Conservation (phyloP, 2,797 vertebrate species). For the Anolis apletophallus region DNA sequence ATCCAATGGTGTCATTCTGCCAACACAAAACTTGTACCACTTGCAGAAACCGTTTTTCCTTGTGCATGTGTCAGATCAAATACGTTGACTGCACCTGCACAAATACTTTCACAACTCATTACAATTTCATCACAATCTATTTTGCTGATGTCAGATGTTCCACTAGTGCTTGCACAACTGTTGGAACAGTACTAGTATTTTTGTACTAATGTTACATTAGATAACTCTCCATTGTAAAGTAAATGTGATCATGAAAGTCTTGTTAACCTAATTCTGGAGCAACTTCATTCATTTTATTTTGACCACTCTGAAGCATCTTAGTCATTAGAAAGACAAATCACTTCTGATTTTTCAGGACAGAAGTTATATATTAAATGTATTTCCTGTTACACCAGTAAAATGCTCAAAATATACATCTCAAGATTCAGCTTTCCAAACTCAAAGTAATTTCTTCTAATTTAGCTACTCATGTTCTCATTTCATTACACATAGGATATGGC, state of each 20-base stretch:
- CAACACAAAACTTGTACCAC: not conserved
- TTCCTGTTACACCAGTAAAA: not conserved
- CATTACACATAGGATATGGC: conserved; percentile 17
- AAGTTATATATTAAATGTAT: not conserved
- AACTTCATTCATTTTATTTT: not conserved
- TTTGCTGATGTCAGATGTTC: not conserved
- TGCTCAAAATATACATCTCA: not conserved
- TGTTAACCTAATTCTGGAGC: not conserved
- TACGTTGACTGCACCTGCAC: not conserved
- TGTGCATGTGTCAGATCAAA: not conserved
- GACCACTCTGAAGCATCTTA: not conserved
- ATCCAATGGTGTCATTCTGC: not conserved
- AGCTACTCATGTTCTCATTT: not conserved
- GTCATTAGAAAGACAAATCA: not conserved
- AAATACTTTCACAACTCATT: not conserved
- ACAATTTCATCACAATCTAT: not conserved
- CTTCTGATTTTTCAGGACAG: not conserved
- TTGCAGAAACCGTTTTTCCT: not conserved
- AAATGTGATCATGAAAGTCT: not conserved
- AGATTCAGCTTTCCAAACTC: conserved; percentile 12
- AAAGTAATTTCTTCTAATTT: conserved; percentile 28
- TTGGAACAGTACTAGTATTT: not conserved
- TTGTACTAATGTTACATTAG: not conserved
- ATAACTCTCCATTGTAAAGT: not conserved
- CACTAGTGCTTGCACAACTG: not conserved